phyloP scores from a whole-genome alignment of 2,113 vertebrate species.

The Gila orcuttii region DNA sequence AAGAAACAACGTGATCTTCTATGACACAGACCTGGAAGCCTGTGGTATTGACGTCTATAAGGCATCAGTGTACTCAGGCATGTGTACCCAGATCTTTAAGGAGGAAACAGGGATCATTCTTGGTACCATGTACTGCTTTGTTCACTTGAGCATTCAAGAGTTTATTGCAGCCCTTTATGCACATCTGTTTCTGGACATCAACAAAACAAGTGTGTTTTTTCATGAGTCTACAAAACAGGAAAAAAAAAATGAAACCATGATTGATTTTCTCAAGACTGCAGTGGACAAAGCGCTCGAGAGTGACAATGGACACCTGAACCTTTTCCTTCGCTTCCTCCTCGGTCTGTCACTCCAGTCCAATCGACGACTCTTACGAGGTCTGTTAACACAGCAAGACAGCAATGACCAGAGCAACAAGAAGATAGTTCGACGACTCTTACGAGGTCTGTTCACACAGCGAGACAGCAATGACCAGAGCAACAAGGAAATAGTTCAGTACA shows the following conservation, averaged over 20 bases:
- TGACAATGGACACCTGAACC: neutral
- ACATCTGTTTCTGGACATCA: neutral
- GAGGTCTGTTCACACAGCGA: neutral
- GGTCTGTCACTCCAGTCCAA: neutral
- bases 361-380: slow-evolving; percentile 1
- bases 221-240: neutral
- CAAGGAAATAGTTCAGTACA: slow-evolving; percentile 18
- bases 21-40: too few species aligned
- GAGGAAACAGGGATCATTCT: too few species aligned
- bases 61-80: too few species aligned
- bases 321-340: neutral
- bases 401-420: neutral
- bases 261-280: slow-evolving; percentile 10
- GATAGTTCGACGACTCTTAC: slow-evolving; percentile 3
- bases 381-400: neutral
- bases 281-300: neutral
- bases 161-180: slow-evolving; percentile 33
- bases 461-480: neutral
- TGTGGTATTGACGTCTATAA: too few species aligned
- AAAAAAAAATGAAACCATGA: neutral
- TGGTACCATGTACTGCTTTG: too few species aligned
- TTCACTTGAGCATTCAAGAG: slow-evolving; percentile 36
- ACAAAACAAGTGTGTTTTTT: neutral
- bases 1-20: too few species aligned
- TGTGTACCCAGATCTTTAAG: too few species aligned